Base-by-base conservation (phyloP, 2,888 invertebrate genomes). In the Diabrotica balteata region DNA sequence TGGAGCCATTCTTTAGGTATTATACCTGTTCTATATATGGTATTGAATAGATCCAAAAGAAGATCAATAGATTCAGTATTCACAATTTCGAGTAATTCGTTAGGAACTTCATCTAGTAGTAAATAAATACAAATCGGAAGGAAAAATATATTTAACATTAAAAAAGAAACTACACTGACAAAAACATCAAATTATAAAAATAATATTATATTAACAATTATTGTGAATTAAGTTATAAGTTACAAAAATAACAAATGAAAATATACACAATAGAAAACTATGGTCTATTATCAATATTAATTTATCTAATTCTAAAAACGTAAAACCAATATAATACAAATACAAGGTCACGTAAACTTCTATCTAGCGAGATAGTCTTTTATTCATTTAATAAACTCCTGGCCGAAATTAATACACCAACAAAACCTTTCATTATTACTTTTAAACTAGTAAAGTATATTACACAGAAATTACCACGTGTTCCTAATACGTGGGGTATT, bases 321-420 rank as follows among this genome's bases (percentile, higher is more conserved):
- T 83, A 83, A 84, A 84, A 84, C 83, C 84, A 81, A 81, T 83
- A 82, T 83, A 83, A 83, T 83, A 83, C 82, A 83, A 81, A 80
- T 82, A 82, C 80, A 82, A 81, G 81, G 80, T 83, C 83, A 82
- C 82, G 78, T 79, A 78, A 80, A 57, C 17, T 80, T 79, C 80
- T 81, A 82, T 79, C 81, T 81, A 80, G 11, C 73, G 71, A 75
- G 78, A 81, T 81, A 82, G 83, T 82, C 81, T 82, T 82, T 81
- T 57, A 44, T 64, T 57, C 45, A 63, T 57, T 62, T 45, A 53
- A 11, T 62, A 43, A 79, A 32, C 32, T 4, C 32, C 32, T 32
- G 32, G 0, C 5, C 32, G 5, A 32, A 32, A 32, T 32, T 32
- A 32, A 32, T 0, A 32, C 32, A 5, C 5, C 32, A 5, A 32